Evolutionary conservation across 2,797 vertebrate species (phyloP), one percentile per base, ranked within the genome.

Genomic region (Pseudocheirus occidentalis): DNA sequence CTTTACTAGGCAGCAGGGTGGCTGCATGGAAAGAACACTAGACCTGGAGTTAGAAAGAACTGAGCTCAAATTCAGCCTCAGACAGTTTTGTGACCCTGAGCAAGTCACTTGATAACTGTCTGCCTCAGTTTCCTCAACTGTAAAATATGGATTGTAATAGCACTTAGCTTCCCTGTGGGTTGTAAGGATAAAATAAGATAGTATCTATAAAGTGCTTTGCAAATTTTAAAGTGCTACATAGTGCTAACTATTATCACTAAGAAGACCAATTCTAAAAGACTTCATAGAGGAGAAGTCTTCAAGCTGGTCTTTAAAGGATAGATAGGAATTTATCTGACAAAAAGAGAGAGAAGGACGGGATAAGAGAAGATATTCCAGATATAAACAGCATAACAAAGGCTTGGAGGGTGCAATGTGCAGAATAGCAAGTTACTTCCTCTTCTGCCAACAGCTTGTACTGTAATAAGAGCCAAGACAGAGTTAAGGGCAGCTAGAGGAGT

Each of bases 401-500:
- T 12, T 87, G 7, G 40, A 87, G 40, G 10, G 66, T 9, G 2
- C 40, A 46, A 46, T 87, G 40, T 81, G 9, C 40, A 40, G n/a
- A 40, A 21, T 2, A 73, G 34, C 0, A 40, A 73, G 14, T 73
- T 9, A 81, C 21, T 81, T 81, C 18, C 7, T 95, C 96, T 95
- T 91, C 59, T 13, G 87, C 87, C 11, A 62, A 90, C n/a, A 94
- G 54, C 16, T 57, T 55, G 90, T 94, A 11, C 18, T 90, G 29
- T 89, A 95, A 90, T 21, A 53, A 18, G 21, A 81, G 5, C 55
- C 16, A 57, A 91, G 52, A 91, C 9, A 34, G 52, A 50, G 91
- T 92, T 91, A 95, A 94, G 89, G n/a, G 11, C 90, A 92, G 54
- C 87, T 14, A 16, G 12, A 94, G 97, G 90, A 46, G 53, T 91